Evolutionary conservation across 2,113 vertebrate species (phyloP).

Genomic region (Ageneiosus marmoratus): DNA sequence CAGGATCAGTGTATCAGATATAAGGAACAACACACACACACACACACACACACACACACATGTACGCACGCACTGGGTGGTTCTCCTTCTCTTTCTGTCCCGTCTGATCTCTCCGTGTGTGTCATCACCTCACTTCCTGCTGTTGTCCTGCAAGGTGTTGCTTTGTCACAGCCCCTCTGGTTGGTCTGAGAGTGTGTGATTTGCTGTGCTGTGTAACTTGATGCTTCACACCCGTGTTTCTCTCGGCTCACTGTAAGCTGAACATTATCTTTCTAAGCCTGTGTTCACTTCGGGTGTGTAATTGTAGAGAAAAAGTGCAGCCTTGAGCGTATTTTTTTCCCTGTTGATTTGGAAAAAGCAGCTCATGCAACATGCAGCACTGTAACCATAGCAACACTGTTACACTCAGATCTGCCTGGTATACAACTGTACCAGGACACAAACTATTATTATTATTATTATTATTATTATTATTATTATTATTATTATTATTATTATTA

Average conservation of each 20-base stretch:
- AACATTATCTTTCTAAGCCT: background rate
- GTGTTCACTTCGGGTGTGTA: background rate
- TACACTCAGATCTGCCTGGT: background rate
- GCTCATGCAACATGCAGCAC: background rate
- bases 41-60: constrained; percentile 2
- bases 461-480: background rate
- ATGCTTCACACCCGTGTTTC: background rate
- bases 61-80: constrained; percentile 9
- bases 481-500: background rate
- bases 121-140: constrained; percentile 2
- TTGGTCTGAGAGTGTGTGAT: background rate
- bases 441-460: background rate
- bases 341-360: background rate
- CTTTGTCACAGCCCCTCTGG: constrained; percentile 4
- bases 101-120: constrained; percentile 23
- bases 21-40: background rate
- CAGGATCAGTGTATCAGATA: constrained; percentile 14
- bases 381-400: constrained; percentile 6
- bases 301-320: background rate
- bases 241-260: background rate
- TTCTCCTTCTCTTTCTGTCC: background rate
- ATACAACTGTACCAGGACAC: background rate
- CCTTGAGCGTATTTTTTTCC: background rate
- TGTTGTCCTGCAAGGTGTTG: background rate
- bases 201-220: background rate